Conservation (phyloP, 1,140 invertebrate genomes). For the Trichoplusia ni region DNA sequence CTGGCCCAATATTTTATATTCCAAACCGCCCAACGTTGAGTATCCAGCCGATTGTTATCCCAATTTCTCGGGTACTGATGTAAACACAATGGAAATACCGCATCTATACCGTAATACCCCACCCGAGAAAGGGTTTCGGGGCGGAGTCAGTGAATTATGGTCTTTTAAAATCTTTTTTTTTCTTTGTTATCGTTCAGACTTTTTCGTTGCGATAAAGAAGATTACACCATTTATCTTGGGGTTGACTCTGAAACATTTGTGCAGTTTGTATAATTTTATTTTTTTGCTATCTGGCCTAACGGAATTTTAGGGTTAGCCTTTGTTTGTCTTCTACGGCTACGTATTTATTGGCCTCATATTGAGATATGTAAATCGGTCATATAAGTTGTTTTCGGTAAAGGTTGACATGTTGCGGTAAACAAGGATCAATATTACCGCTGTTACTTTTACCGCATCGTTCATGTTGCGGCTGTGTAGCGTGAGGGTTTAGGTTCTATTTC, state of each 20-base stretch:
- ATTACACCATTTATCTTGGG: slow-evolving; percentile 61
- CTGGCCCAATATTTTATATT: slow-evolving; percentile 15
- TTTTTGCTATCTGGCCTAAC: slow-evolving; percentile 12
- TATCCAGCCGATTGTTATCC: slow-evolving; percentile 15
- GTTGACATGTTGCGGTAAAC: too few relatives aligned
- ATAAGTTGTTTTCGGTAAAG: slow-evolving; percentile 3
- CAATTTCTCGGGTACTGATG: slow-evolving; percentile 17
- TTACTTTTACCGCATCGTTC: too few relatives aligned
- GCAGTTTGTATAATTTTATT: slow-evolving; percentile 36
- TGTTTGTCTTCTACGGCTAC: neutral
- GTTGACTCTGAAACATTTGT: slow-evolving; percentile 33
- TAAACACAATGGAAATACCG: slow-evolving; percentile 29
- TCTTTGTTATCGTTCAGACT: slow-evolving; percentile 55
- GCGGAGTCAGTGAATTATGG: slow-evolving; percentile 50
- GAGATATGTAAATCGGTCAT: slow-evolving; percentile 7
- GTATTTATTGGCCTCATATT: slow-evolving; percentile 19
- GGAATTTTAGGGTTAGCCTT: neutral
- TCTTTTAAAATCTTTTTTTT: slow-evolving; percentile 60
- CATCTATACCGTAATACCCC: slow-evolving; percentile 15
- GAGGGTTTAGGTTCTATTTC: too few relatives aligned
- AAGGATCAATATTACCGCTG: too few relatives aligned
- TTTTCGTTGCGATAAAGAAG: slow-evolving; percentile 56
- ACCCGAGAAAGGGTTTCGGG: slow-evolving; percentile 39
- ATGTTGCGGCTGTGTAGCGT: too few relatives aligned
- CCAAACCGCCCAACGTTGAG: slow-evolving; percentile 2